Base-by-base conservation (phyloP, 2,888 invertebrate species). In the Amphipyra berbera region DNA sequence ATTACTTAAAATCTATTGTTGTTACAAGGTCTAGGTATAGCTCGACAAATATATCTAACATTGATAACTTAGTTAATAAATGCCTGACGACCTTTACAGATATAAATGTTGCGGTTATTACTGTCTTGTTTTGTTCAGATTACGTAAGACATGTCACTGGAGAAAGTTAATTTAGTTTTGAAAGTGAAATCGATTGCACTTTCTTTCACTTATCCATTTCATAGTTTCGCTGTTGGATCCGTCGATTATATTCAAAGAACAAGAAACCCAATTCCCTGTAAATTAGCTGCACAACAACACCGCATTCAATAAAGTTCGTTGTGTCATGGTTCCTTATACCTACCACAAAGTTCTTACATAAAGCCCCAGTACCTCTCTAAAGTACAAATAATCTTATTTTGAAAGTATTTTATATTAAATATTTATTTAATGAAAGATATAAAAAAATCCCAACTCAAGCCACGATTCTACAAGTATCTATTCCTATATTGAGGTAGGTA, bases 151-250 rank as follows among this genome's bases (percentile, higher is more conserved):
- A 90, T 95, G 94, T 94, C 95, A 93, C 88, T 91, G 90, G 94
- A 92, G 95, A 95, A 95, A 95, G 95, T 94, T 94, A 94, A 94
- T 94, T 94, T 94, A 94, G 94, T 93, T 94, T 94, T 95, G 94
- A 94, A 95, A 94, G 95, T 93, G 94, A 95, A 95, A 95, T 95
- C 94, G 93, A 95, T 94, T 94, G 90, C 90, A 93, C 92, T 93
- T 94, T 95, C 94, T 92, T 95, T 93, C 88, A 92, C 91, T 93
- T 93, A 90, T 89, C 88, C 89, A 89, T 92, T 92, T 93, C 87
- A 90, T 89, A 92, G 89, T 86, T 88, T 87, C 82, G 85, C 82
- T 82, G 80, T 87, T 83, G 82, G 84, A 84, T 87, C 80, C 78
- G 63, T 75, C 59, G 49, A 60, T 68, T 59, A 84, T 87, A 80